These are phyloP conservation scores for Drosophila chauvacae DNA, from an alignment of 1,140 invertebrate genomes.

Conservation along the genomic window DNA sequence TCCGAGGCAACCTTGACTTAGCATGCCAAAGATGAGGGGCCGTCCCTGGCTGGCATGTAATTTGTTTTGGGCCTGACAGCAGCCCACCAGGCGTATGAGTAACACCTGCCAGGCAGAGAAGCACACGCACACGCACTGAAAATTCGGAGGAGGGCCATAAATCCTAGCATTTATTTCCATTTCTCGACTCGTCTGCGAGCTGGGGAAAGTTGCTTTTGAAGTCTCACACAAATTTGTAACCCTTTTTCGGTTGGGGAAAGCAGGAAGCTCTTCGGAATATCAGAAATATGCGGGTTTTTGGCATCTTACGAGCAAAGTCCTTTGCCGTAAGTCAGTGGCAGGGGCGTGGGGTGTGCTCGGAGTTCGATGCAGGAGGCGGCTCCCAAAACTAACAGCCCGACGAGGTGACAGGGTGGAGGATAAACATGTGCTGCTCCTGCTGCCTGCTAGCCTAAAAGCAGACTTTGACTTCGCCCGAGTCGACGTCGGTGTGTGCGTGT, in stretches of 20 bases:
- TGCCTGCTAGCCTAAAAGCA: slow-evolving; percentile 70
- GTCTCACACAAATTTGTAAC: slow-evolving; percentile 66
- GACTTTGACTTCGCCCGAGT: slow-evolving; percentile 34
- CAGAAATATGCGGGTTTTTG: slow-evolving; percentile 72
- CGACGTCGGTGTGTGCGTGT: slow-evolving; percentile 1
- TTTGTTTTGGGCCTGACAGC: slow-evolving; percentile 64
- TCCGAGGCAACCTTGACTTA: slow-evolving; percentile 73
- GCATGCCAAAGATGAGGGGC: slow-evolving; percentile 31
- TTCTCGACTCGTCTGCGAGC: slow-evolving; percentile 26
- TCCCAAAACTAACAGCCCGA: slow-evolving; percentile 51
- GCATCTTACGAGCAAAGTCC: slow-evolving; percentile 67
- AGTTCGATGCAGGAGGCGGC: slow-evolving; percentile 59
- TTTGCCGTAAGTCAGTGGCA: slow-evolving; percentile 7
- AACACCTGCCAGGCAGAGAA: slow-evolving; percentile 61
- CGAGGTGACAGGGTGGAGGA: slow-evolving; percentile 20
- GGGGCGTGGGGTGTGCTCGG: slow-evolving; percentile 8
- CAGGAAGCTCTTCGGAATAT: slow-evolving; percentile 39
- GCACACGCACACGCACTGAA: slow-evolving; percentile 6
- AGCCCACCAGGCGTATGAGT: slow-evolving; percentile 61
- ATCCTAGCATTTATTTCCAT: slow-evolving; percentile 75
- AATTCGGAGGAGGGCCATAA: slow-evolving; percentile 51
- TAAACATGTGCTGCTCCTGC: slow-evolving; percentile 35
- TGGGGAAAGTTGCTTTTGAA: slow-evolving; percentile 67
- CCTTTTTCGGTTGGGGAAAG: slow-evolving; percentile 58
- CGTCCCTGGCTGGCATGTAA: slow-evolving; percentile 56